Percentiles rank a stretch among this genome's conserved stretches.
phyloP scores from a whole-genome alignment of 1,140 invertebrate genomes.

The Magallana gigas region DNA sequence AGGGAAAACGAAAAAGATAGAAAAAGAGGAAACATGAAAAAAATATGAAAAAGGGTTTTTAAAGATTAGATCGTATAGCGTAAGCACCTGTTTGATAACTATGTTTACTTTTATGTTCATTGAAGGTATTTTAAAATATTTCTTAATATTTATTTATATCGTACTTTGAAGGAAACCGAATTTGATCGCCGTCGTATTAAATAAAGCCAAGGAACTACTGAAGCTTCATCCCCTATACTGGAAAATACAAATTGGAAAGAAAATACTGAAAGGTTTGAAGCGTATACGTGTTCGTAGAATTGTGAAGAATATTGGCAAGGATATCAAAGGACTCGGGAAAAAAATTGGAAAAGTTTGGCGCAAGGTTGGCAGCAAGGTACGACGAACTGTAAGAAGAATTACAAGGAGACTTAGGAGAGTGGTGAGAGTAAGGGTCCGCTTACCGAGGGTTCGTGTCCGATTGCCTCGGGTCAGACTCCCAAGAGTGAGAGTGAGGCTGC shows the following conservation, averaged over 20 bases:
- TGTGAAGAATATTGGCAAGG: not conserved
- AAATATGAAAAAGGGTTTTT: no score
- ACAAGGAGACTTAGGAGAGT: not conserved
- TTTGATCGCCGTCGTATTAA: not conserved
- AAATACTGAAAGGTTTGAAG: not conserved
- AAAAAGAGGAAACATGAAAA: no score
- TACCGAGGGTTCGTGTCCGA: not conserved
- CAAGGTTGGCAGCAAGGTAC: not conserved
- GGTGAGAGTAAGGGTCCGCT: not conserved
- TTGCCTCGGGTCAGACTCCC: not conserved
- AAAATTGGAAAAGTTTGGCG: constrained; percentile 3
- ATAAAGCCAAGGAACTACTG: not conserved
- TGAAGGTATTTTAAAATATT: no score
- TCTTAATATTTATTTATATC: no score
- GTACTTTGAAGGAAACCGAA: no score
- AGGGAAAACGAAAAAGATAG: no score
- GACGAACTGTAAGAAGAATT: not conserved
- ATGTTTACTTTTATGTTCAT: no score
- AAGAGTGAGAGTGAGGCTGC: not conserved
- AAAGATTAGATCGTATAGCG: no score
- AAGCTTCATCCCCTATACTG: not conserved
- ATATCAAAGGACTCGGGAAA: not conserved
- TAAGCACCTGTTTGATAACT: no score
- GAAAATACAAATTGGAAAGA: not conserved
- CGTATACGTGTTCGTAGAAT: not conserved